phyloP scores from a whole-genome alignment of 37 sponge, comb jelly and placozoan genomes.

The Theonella swinhoei region DNA sequence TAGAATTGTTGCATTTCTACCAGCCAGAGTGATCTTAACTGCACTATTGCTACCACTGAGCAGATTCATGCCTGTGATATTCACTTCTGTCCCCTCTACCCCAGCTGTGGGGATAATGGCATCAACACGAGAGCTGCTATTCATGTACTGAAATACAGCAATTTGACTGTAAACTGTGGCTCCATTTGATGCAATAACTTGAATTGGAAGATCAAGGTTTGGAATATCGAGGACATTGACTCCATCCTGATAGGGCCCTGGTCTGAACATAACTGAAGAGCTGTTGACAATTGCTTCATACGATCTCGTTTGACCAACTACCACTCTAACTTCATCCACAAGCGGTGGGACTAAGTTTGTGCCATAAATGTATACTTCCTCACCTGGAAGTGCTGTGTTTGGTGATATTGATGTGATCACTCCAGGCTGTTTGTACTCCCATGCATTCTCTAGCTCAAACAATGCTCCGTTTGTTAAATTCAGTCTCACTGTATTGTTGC shows the following conservation, averaged over 20 bases:
- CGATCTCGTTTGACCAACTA: slow-evolving; percentile 36
- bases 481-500: slow-evolving; percentile 8
- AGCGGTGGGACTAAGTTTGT: slow-evolving; percentile 10
- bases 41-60: slow-evolving; percentile 3
- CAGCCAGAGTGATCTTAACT: slow-evolving; percentile 33
- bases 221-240: slow-evolving; percentile 10
- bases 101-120: slow-evolving; percentile 53
- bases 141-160: slow-evolving; percentile 33
- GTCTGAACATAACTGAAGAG: slow-evolving; percentile 1
- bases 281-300: slow-evolving; percentile 29
- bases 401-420: slow-evolving; percentile 24
- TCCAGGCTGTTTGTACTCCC: slow-evolving; percentile 51
- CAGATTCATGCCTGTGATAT: slow-evolving; percentile 57
- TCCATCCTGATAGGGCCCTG: slow-evolving; percentile 30
- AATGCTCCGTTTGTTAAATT: slow-evolving; percentile 48
- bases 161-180: slow-evolving; percentile 12
- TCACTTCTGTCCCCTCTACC: slow-evolving; percentile 35
- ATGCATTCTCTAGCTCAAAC: slow-evolving; percentile 30
- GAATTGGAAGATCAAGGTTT: slow-evolving; percentile 25
- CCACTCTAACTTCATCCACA: slow-evolving; percentile 20
- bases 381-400: slow-evolving; percentile 24
- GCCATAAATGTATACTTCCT: slow-evolving; percentile 33
- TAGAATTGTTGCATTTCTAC: slow-evolving; percentile 5
- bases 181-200: slow-evolving; percentile 34
- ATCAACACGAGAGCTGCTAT: background rate